Percentiles rank a stretch among this genome's conserved stretches.
Evolutionary conservation across 2,797 vertebrate species (phyloP).

Genomic region (Ataeniobius toweri): DNA sequence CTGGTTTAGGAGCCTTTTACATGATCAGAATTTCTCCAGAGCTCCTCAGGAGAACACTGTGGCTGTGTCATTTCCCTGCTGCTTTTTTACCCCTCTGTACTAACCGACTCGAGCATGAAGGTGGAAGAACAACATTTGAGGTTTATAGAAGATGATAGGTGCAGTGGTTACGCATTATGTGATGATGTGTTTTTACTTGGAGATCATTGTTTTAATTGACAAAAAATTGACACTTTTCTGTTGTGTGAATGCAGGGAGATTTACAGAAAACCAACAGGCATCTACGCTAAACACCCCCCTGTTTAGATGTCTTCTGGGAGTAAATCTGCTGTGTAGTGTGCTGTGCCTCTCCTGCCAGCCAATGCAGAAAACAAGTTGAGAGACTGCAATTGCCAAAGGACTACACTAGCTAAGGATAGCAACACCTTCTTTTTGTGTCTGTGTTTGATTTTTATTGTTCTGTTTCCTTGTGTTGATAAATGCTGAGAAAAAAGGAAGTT

Average conservation of each 20-base stretch:
- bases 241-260: slow-evolving; percentile 29
- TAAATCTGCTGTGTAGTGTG: slow-evolving; percentile 53
- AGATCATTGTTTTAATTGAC: slow-evolving; percentile 66
- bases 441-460: slow-evolving; percentile 60
- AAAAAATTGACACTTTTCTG: slow-evolving; percentile 46
- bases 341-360: slow-evolving; percentile 66
- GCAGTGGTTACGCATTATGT: slow-evolving; percentile 23
- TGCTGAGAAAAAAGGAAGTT: slow-evolving; percentile 63
- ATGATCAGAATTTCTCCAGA: slow-evolving; percentile 20
- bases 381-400: slow-evolving; percentile 80
- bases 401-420: slow-evolving; percentile 57
- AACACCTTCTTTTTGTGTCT: slow-evolving; percentile 38
- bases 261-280: slow-evolving; percentile 63
- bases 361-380: slow-evolving; percentile 72
- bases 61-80: slow-evolving; percentile 36
- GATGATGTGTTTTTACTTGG: slow-evolving; percentile 42
- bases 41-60: slow-evolving; percentile 40
- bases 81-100: slow-evolving; percentile 31
- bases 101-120: slow-evolving; percentile 30
- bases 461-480: slow-evolving; percentile 69
- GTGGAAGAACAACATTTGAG: slow-evolving; percentile 47
- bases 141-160: slow-evolving; percentile 28
- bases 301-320: slow-evolving; percentile 69
- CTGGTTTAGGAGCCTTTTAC: slow-evolving; percentile 36
- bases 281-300: slow-evolving; percentile 63